These are phyloP conservation scores for Orthosia incerta DNA, from an alignment of 2,888 invertebrate genomes.

Conservation along the genomic window DNA sequence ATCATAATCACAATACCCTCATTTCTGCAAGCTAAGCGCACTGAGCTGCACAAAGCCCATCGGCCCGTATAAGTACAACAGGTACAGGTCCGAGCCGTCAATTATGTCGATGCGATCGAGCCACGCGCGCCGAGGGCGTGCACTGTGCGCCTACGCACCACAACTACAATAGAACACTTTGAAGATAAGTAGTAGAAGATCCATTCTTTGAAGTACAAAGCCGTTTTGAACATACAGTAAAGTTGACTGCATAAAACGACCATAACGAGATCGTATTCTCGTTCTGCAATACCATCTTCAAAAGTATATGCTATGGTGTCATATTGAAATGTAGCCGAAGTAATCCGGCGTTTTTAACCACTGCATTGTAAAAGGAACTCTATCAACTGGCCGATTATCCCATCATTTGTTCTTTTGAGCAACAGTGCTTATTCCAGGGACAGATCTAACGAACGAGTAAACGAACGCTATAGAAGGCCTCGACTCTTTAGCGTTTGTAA, in stretches of 20 bases:
- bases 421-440: neutral
- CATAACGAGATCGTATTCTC: neutral
- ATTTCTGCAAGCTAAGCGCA: slow-evolving; percentile 36
- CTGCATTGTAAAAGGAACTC: no score
- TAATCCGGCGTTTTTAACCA: no score
- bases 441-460: no score
- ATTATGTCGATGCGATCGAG: slow-evolving; percentile 54
- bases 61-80: slow-evolving; percentile 17
- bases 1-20: slow-evolving; percentile 27
- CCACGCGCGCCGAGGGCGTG: slow-evolving; percentile 45
- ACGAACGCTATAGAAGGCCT: no score
- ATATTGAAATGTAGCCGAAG: neutral
- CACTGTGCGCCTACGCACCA: slow-evolving; percentile 60
- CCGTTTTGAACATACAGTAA: neutral
- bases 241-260: neutral
- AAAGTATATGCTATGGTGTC: neutral
- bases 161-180: slow-evolving; percentile 46
- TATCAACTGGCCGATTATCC: neutral
- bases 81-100: slow-evolving; percentile 52
- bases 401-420: neutral
- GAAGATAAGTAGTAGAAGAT: slow-evolving; percentile 35
- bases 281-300: neutral
- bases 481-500: no score
- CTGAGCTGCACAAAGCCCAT: slow-evolving; percentile 36
- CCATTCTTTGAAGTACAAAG: slow-evolving; percentile 12